phyloP scores from a whole-genome alignment of 2,888 invertebrate genomes.

The Pycnomerus fuliginosus region DNA sequence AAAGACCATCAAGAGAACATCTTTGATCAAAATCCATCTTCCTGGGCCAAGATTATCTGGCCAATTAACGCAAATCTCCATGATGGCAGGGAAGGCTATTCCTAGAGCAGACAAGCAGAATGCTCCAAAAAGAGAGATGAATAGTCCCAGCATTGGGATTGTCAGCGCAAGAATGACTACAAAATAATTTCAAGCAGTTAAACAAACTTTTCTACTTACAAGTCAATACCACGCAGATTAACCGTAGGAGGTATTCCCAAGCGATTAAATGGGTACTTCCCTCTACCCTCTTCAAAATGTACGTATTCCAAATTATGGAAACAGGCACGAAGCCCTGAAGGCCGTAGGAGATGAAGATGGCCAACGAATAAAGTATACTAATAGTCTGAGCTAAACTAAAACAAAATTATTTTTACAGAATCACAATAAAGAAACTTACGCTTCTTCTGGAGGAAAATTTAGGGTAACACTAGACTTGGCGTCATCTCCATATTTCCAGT shows the following conservation, averaged over 20 bases:
- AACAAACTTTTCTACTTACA: no score
- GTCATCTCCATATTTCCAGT: conserved; percentile 71
- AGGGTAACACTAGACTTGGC: conserved; percentile 78
- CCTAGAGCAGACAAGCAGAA: conserved; percentile 72
- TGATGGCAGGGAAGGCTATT: conserved; percentile 72
- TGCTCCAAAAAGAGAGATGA: conserved; percentile 76
- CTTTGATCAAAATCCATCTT: conserved; percentile 53
- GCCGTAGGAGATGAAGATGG: conserved; percentile 80
- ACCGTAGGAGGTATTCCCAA: conserved; percentile 50
- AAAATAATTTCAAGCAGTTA: no score
- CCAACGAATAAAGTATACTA: conserved; percentile 63
- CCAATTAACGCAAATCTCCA: conserved; percentile 73
- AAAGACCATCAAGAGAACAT: conserved; percentile 55
- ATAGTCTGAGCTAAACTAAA: conserved; percentile 64
- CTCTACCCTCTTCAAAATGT: conserved; percentile 47
- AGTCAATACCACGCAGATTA: conserved; percentile 48
- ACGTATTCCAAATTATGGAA: conserved; percentile 69
- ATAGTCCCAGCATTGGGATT: conserved; percentile 69
- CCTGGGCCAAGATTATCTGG: conserved; percentile 58
- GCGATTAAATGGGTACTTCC: conserved; percentile 35
- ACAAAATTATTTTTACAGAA: conserved; percentile 1
- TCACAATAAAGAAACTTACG: no score
- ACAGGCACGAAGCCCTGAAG: conserved; percentile 89
- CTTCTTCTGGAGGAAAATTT: conserved; percentile 66
- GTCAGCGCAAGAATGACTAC: conserved; percentile 72